These are phyloP conservation scores for Scomberomorus guttatus DNA, from an alignment of 2,797 vertebrate genomes.

Conservation along the genomic window DNA sequence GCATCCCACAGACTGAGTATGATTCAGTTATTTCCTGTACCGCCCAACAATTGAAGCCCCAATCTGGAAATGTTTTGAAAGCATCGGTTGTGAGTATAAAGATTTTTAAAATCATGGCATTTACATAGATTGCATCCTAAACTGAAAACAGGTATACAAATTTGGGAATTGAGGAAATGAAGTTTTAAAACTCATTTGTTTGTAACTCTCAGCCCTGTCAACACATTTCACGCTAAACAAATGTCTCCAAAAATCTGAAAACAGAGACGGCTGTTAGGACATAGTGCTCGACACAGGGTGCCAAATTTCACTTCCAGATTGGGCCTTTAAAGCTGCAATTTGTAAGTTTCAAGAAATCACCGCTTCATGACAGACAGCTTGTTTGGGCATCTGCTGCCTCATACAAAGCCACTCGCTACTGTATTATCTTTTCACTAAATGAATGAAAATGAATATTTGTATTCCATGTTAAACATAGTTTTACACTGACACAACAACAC, in stretches of 20 bases:
- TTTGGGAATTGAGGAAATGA: slow-evolving; percentile 44
- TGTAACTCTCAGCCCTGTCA: slow-evolving; percentile 23
- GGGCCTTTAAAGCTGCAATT: slow-evolving; percentile 85
- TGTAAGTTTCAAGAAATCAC: slow-evolving; percentile 81
- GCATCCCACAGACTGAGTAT: slow-evolving; percentile 67
- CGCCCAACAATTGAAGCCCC: slow-evolving; percentile 69
- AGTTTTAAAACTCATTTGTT: slow-evolving; percentile 21
- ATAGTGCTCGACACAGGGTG: slow-evolving; percentile 53
- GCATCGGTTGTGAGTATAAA: slow-evolving; percentile 32
- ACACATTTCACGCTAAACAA: slow-evolving; percentile 56
- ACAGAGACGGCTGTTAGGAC: slow-evolving; percentile 69
- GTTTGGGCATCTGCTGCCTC: slow-evolving; percentile 68
- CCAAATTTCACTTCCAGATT: slow-evolving; percentile 81
- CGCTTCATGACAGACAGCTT: slow-evolving; percentile 74
- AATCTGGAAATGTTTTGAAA: slow-evolving; percentile 78
- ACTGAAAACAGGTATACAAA: slow-evolving; percentile 36
- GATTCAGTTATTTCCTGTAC: slow-evolving; percentile 72
- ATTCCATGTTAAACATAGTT: slow-evolving; percentile 75
- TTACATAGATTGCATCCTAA: background rate
- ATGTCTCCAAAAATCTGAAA: slow-evolving; percentile 55
- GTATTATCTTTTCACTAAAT: slow-evolving; percentile 66
- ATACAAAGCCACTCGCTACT: slow-evolving; percentile 65
- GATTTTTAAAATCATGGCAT: slow-evolving; percentile 22
- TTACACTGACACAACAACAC: slow-evolving; percentile 67
- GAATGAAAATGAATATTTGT: slow-evolving; percentile 66